A percentile compares a stretch with the other conserved stretches of the same genome.
Conservation (phyloP, 2,797 vertebrate genomes). For the Chloroceryle amazona region DNA sequence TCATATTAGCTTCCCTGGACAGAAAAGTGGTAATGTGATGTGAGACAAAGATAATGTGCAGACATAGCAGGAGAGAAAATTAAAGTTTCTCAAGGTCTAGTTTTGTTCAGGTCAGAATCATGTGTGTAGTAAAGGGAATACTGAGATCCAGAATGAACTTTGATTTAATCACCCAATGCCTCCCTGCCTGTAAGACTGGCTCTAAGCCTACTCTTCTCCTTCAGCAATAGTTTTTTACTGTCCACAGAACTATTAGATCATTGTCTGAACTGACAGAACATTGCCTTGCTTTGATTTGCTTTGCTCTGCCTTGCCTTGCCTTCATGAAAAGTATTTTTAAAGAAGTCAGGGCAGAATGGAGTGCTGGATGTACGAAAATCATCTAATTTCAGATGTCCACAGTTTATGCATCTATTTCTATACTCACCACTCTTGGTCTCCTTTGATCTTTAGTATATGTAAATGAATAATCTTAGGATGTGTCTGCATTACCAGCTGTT, state of each 20-base stretch:
- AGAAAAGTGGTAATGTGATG: neutral
- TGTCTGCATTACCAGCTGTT: neutral
- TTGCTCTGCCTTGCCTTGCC: neutral
- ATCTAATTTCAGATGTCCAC: neutral
- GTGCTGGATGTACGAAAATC: neutral
- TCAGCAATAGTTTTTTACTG: slow-evolving; percentile 45
- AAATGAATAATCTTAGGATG: neutral
- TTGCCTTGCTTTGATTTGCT: neutral
- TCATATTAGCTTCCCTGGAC: neutral
- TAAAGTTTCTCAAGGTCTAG: neutral
- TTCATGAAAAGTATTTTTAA: slow-evolving; percentile 39
- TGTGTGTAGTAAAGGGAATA: neutral
- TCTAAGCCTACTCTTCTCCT: slow-evolving; percentile 20
- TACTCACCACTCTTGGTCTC: neutral
- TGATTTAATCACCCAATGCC: slow-evolving; percentile 14
- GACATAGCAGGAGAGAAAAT: neutral
- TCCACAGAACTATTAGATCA: slow-evolving; percentile 58
- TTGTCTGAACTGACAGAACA: slow-evolving; percentile 30
- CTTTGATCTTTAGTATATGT: neutral
- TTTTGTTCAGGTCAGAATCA: neutral
- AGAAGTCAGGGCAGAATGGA: neutral
- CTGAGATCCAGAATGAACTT: neutral
- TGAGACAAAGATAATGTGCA: neutral
- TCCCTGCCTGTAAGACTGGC: slow-evolving; percentile 45
- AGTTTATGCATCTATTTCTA: neutral